Conservation (phyloP, 2,888 invertebrate species). For the Blera fallax region DNA sequence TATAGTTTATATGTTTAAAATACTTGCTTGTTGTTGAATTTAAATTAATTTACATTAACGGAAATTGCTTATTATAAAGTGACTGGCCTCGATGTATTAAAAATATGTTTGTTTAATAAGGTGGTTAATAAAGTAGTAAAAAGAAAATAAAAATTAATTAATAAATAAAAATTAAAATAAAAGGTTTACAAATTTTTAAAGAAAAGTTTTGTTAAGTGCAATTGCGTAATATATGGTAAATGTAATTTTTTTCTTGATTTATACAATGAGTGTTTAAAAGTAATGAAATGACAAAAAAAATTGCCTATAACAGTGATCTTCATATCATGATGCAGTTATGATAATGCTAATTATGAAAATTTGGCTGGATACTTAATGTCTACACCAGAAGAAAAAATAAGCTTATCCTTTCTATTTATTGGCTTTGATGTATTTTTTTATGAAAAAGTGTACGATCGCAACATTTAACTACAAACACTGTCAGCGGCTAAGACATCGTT, state of each 20-base stretch:
- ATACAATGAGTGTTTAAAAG: not conserved
- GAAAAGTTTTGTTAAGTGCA: constrained; percentile 17
- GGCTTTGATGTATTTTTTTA: too few species aligned
- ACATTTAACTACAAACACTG: too few species aligned
- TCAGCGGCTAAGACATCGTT: too few species aligned
- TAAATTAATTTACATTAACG: constrained; percentile 40
- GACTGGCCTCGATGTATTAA: constrained; percentile 5
- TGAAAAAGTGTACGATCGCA: too few species aligned
- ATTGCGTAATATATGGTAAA: constrained; percentile 51
- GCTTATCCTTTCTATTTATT: not conserved
- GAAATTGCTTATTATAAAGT: constrained; percentile 39
- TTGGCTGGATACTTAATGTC: constrained; percentile 23
- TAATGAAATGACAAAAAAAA: not conserved
- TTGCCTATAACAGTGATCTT: constrained; percentile 16
- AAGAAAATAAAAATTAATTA: not conserved
- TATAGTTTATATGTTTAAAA: constrained; percentile 52
- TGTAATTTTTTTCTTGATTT: constrained; percentile 18
- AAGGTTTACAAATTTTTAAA: not conserved
- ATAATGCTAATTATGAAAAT: constrained; percentile 10
- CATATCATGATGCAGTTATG: not conserved
- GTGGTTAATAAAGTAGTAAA: not conserved
- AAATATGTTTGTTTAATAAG: constrained; percentile 12
- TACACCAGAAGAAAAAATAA: not conserved
- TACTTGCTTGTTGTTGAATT: constrained; percentile 30
- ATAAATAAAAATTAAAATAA: not conserved